Base-by-base conservation (phyloP, 1,140 invertebrate genomes). In the Drosophila ficusphila region DNA sequence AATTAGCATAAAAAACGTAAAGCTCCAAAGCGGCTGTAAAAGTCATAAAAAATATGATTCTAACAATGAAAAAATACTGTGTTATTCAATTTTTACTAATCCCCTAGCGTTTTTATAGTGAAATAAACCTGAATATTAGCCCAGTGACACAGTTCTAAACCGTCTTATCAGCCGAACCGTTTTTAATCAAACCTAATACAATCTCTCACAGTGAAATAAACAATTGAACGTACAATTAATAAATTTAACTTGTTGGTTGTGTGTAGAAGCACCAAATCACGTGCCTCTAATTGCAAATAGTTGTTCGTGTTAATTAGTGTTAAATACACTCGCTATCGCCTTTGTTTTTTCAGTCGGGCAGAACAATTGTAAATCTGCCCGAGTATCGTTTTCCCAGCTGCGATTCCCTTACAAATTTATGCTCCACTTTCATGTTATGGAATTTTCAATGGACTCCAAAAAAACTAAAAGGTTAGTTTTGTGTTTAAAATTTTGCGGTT, bases 391-490 rank as follows among this genome's bases (percentile, higher is more conserved):
- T 82, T 76, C 82, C 76, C 57, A 79, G 69, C 76, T 90, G 88
- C 68, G 81, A 90, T 76, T 74, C 72, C 70, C 76, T 88, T 47
- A 76, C 78, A 90, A 90, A 90, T 90, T 79, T 90, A 90, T 90
- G 88, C 88, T 65, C 65, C 78, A 88, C 70, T 90, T 90, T 90
- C 68, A 90, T 90, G 88, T 90, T 90, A 90, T 90, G 88, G 88
- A 90, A 90, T 70, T 90, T 90, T 75, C 88, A 90, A 90, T 90
- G 88, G 88, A 90, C 86, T 74, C 88, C 83, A 90, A 90, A 90
- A 90, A 90, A 90, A 88, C 72, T 90, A 90, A 90, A 88, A 90
- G 88, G 88, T 90, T 67, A 25, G 62, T 62, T 29, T 25, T 38
- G 6, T 19, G 1, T 16, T 7, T 1, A 9, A 27, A 14, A 36